Evolutionary conservation across 2,797 vertebrate genomes (phyloP), one percentile per base, ranked within the genome.

Genomic region (Pseudomugil gertrudae): DNA sequence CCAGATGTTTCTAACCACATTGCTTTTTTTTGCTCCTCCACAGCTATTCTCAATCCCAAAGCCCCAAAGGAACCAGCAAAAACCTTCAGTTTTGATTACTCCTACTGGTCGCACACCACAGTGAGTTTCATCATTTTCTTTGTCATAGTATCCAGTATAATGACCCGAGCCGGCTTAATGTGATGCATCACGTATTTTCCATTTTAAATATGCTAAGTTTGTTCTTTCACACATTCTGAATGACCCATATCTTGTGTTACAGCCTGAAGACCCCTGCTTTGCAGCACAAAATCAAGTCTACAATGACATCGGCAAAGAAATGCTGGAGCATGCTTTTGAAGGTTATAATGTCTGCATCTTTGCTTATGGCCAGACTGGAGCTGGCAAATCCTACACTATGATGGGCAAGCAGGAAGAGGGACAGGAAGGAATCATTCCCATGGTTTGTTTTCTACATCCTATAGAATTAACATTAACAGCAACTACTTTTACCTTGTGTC

Each of bases 341-440:
- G 98, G 98, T 70, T 99, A 99, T 90, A 99, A 99, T 0, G 98
- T 99, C 0, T 99, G 98, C 87, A 99, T 99, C 79, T 99, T 99
- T 75, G 98, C 98, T 51, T 99, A 99, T 38, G 98, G 98, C 70
- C 98, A 99, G 93, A 99, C 98, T 2, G 98, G 98, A 85, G 94
- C 97, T 84, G 98, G 98, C 60, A 99, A 99, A 74, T 99, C 98
- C 72, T 99, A 99, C 62, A 99, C 98, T 0, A 99, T 99, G 98
- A 99, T 99, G 98, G 98, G 98, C 75, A 98, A 95, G 80, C 98
- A 99, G 88, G 98, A 99, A 80, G 96, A 98, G 78, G 96, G 97
- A 15, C 98, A 99, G 84, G 96, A 96, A 79, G 98, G 98, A 89
- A 99, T 99, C 87, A 99, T 99, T 72, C 98, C 98, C 66, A 96